Conservation (phyloP, 2,888 invertebrate species). For the Eupithecia inturbata region DNA sequence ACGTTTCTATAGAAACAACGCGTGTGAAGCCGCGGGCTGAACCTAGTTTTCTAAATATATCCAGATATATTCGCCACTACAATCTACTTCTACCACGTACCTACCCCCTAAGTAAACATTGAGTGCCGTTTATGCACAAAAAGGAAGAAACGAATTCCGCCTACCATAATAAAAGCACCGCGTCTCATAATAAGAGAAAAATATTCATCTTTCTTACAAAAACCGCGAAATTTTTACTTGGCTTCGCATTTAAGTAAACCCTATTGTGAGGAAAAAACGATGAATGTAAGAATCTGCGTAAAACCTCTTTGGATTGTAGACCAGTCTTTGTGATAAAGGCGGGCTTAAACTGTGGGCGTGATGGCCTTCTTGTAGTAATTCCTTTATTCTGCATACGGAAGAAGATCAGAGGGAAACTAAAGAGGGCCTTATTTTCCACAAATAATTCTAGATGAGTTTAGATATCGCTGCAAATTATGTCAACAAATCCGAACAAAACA, state of each 20-base stretch:
- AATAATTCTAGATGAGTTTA: no score
- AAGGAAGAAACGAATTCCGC: neutral
- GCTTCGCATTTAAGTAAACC: conserved; percentile 11
- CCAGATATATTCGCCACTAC: no score
- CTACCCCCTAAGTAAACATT: neutral
- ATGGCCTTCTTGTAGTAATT: neutral
- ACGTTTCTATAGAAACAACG: no score
- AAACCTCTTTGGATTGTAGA: conserved; percentile 2
- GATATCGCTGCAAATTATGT: no score
- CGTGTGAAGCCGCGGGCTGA: no score
- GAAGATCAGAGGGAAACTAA: no score
- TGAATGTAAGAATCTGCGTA: conserved; percentile 13
- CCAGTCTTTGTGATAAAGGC: neutral
- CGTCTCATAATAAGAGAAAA: conserved; percentile 15
- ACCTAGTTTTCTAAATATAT: no score
- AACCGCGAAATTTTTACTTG: conserved; percentile 29
- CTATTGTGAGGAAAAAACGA: conserved; percentile 21
- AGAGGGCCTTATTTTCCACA: no score
- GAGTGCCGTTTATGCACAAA: neutral
- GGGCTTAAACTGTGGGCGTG: neutral
- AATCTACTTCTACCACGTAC: no score
- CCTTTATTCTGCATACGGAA: no score
- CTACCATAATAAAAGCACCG: conserved; percentile 1
- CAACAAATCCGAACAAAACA: no score
- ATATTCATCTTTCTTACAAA: conserved; percentile 27